Evolutionary conservation across 2,888 invertebrate genomes (phyloP), one percentile per base, ranked within the genome.

Genomic region (Sphinx pinastri): DNA sequence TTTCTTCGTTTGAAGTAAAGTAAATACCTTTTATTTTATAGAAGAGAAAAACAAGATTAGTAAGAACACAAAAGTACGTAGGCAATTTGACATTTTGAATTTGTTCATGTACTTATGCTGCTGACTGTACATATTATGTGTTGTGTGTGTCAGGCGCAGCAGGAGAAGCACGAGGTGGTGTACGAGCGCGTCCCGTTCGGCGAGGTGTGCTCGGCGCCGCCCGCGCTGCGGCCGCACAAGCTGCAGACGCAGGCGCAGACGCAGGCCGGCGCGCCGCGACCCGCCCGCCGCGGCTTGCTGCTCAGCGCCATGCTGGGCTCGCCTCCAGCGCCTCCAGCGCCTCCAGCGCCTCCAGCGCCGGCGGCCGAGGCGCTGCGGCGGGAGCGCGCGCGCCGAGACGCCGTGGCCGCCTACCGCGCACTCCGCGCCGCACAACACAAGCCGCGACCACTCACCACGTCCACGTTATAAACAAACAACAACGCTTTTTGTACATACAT

Each of bases 201-300:
- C 0, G 97, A 97, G 83, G 94, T 96, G 68, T 96, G 94, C 3
- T 96, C 96, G 87, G 96, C 95, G 68, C 97, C 98, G 70, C 97
- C 98, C 51, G 87, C 94, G 68, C 89, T 97, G 55, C 73, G 68
- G 70, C 68, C 69, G 71, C 54, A 16, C 54, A 54, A 54, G 14
- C 16, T 5, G 38, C 38, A 8, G 7, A 4, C 38, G 38, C 38
- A 38, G 2, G 38, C 38, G 38, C 38, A 38, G 38, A 4, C 25
- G 25, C 25, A 25, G 38, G 7, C 38, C 38, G 38, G 38, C 54
- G 16, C 54, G 54, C 0, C 55, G 38, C 82, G 96, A 96, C 96
- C 96, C 72, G 96, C 96, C 0, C 94, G 93, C 68, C 96, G 96
- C 76, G 88, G 95, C 71, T 89, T 97, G 71, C 88, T 97, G 69